A percentile compares a stretch with the other conserved stretches of the same genome.
Conservation (phyloP, 2,113 vertebrate species). For the Uria lomvia region DNA sequence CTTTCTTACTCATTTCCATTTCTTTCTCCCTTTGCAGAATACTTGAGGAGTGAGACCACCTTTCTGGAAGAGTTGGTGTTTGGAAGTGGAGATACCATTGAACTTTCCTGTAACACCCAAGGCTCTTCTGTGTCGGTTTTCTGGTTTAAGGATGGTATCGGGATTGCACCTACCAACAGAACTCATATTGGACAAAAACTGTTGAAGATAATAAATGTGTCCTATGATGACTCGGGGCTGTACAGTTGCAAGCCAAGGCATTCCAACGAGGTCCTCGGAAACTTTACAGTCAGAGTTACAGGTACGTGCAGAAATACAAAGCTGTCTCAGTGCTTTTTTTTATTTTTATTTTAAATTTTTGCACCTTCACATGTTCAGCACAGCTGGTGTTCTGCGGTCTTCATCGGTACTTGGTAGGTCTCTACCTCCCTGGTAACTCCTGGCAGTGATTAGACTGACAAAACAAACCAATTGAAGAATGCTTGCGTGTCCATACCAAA, state of each 20-base stretch:
- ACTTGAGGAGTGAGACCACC: conserved; percentile 76
- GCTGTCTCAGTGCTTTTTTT: not conserved
- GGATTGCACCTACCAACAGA: conserved; percentile 78
- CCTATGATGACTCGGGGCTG: conserved; percentile 86
- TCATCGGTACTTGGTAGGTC: not conserved
- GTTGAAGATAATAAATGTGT: conserved; percentile 86
- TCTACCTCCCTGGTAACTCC: not conserved
- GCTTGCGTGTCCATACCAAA: not conserved
- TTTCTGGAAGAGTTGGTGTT: conserved; percentile 82
- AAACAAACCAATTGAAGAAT: not conserved
- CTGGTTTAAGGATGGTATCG: conserved; percentile 86
- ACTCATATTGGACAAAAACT: conserved; percentile 79
- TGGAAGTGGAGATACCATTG: conserved; percentile 81
- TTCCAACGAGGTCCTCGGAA: conserved; percentile 78
- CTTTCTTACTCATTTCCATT: not conserved
- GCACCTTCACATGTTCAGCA: not conserved
- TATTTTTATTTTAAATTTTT: not conserved
- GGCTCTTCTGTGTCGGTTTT: conserved; percentile 74
- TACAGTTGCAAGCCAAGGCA: conserved; percentile 84
- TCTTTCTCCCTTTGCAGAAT: conserved; percentile 67
- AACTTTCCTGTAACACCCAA: conserved; percentile 78
- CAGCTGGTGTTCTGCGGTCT: not conserved
- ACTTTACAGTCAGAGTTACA: conserved; percentile 87
- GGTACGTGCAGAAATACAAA: conserved; percentile 67
- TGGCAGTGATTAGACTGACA: not conserved